Evolutionary conservation across 2,113 vertebrate species (phyloP).

Genomic region (Microtus oregoni): DNA sequence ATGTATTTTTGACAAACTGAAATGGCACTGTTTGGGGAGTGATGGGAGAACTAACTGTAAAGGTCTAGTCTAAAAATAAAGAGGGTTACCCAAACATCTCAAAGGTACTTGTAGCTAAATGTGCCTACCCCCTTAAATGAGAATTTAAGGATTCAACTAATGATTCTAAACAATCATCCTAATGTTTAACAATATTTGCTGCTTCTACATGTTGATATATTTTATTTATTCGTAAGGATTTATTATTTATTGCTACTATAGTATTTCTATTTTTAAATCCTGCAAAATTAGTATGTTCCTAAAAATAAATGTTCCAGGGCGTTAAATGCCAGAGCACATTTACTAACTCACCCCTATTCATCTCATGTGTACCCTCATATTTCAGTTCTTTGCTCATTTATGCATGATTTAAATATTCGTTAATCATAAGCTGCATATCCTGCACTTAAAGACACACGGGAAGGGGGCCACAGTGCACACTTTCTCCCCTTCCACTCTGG

Average conservation of each 20-base stretch:
- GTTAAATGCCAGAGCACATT: conserved; percentile 4
- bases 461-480: neutral
- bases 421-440: neutral
- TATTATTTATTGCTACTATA: neutral
- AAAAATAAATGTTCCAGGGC: conserved; percentile 44
- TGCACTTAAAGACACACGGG: neutral
- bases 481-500: neutral
- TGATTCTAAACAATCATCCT: conserved; percentile 42
- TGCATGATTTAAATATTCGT: conserved; percentile 50
- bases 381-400: conserved; percentile 41
- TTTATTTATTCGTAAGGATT: neutral
- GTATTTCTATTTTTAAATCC: conserved; percentile 59
- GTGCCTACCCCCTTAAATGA: neutral
- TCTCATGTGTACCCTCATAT: neutral
- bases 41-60: neutral
- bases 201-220: neutral
- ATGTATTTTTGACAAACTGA: conserved; percentile 27
- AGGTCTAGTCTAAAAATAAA: neutral
- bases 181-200: conserved; percentile 13
- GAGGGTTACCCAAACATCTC: neutral
- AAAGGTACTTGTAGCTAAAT: neutral
- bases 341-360: conserved; percentile 11
- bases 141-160: neutral
- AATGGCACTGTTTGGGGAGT: neutral
- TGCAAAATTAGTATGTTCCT: conserved; percentile 14